Evolutionary conservation across 2,888 invertebrate species (phyloP), one percentile per base, ranked within the genome.

Genomic region (Himalopsyche kuldschensis): DNA sequence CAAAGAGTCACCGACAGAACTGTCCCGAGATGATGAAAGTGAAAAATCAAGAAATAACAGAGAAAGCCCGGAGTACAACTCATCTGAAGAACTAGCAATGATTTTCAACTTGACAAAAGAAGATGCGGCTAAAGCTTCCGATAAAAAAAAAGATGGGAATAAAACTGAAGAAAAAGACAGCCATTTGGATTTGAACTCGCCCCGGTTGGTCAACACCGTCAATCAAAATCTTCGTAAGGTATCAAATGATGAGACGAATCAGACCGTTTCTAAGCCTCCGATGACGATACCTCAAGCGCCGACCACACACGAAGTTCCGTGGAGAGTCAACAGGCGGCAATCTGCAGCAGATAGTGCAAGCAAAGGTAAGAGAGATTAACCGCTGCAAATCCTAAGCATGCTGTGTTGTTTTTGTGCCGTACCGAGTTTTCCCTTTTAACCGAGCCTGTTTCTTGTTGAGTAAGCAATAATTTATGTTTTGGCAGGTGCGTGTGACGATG

Each of bases 41-140:
- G 86, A 85, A 88, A 84, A 89, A 89, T 27, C 88, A 88, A 75
- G 87, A 88, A 84, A 88, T 87, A 35, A 88, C 86, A 80, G 86
- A 84, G 88, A 89, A 88, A 89, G 91, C 24, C 93, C 93, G 82
- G 93, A 93, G 88, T 94, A 94, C 88, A 94, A 94, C 88, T 94
- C 94, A 15, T 93, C 93, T 78, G 94, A 94, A 88, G 94, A 94
- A 88, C 89, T 94, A 87, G 93, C 94, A 32, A 93, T 93, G 87
- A 94, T 94, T 87, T 94, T 94, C 88, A 93, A 93, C 87, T 89
- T 90, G 27, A 79, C 55, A 24, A 82, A 84, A 75, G 86, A 86
- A 78, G 75, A 81, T 27, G 81, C 82, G 87, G 87, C 82, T 27
- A 77, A 81, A 47, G 41, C 31, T 75, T 63, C 75, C 17, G 76